These are phyloP conservation scores for Trichechus manatus DNA, from an alignment of 2,113 vertebrate species.

Conservation along the genomic window DNA sequence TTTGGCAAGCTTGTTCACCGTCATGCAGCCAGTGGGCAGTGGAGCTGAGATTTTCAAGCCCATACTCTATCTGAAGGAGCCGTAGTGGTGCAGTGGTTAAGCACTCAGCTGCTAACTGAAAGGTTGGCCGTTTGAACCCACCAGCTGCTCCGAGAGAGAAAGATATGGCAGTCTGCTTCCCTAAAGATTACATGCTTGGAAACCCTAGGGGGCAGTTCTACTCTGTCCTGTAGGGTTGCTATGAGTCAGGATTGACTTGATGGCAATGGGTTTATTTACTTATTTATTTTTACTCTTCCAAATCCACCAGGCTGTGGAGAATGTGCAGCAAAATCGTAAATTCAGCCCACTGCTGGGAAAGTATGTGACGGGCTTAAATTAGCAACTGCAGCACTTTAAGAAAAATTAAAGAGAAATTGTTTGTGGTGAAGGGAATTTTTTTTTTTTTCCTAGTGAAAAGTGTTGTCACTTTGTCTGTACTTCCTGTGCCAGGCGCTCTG, in stretches of 20 bases:
- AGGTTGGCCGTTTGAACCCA: background rate
- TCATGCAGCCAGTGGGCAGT: background rate
- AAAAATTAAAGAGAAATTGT: slow-evolving; percentile 59
- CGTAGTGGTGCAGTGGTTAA: too few species aligned
- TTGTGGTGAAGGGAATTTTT: background rate
- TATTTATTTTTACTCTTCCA: background rate
- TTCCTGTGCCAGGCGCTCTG: slow-evolving; percentile 13
- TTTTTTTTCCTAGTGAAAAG: slow-evolving; percentile 53
- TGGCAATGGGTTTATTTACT: too few species aligned
- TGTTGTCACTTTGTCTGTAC: background rate
- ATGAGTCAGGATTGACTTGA: background rate
- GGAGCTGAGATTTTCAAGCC: background rate
- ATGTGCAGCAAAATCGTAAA: background rate
- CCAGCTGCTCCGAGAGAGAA: background rate
- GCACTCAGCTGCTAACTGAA: background rate
- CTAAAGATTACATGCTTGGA: background rate
- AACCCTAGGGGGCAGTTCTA: background rate
- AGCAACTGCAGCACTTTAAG: background rate
- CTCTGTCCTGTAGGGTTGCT: background rate
- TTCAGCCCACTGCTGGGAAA: slow-evolving; percentile 52
- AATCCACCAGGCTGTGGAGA: background rate
- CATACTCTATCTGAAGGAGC: background rate
- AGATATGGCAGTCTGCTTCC: background rate
- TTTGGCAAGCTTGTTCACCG: background rate
- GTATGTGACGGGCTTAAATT: slow-evolving; percentile 41